A percentile compares a stretch with the other conserved stretches of the same genome.
These are phyloP conservation scores for Nomada ruficornis DNA, from an alignment of 2,888 invertebrate species.

Conservation along the genomic window DNA sequence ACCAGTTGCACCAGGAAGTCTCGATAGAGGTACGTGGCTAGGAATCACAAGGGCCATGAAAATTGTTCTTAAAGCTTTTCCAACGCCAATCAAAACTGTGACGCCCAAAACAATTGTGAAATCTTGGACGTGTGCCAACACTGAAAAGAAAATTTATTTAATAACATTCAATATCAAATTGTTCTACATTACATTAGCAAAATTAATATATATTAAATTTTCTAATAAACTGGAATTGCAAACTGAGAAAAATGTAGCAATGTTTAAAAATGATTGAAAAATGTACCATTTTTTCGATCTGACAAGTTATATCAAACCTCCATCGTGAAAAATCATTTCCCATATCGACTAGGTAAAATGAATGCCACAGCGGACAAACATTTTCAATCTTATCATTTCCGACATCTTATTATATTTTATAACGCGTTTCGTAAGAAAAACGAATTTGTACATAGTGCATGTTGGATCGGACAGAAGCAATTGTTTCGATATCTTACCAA, in stretches of 20 bases:
- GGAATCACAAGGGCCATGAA: slow-evolving; percentile 91
- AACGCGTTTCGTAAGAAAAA: background rate
- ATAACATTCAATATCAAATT: background rate
- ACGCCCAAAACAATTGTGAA: slow-evolving; percentile 86
- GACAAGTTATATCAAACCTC: background rate
- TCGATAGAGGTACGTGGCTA: slow-evolving; percentile 89
- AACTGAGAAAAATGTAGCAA: too few species aligned
- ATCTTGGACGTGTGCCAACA: slow-evolving; percentile 87
- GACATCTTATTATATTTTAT: background rate
- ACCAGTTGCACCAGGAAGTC: slow-evolving; percentile 90
- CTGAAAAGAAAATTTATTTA: slow-evolving; percentile 78
- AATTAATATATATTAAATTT: too few species aligned
- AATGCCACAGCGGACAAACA: background rate
- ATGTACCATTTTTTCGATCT: too few species aligned
- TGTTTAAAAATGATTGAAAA: too few species aligned
- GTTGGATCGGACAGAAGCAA: background rate
- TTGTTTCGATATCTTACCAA: slow-evolving; percentile 84
- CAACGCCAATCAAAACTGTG: slow-evolving; percentile 89
- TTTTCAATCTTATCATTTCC: background rate
- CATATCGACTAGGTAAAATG: background rate
- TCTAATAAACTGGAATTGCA: too few species aligned
- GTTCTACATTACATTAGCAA: background rate
- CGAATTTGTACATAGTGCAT: background rate
- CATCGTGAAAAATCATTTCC: background rate
- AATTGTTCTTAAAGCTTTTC: slow-evolving; percentile 90